Evolutionary conservation across 2,797 vertebrate genomes (phyloP), one percentile per base, ranked within the genome.

Genomic region (Enteromius argenteus): DNA sequence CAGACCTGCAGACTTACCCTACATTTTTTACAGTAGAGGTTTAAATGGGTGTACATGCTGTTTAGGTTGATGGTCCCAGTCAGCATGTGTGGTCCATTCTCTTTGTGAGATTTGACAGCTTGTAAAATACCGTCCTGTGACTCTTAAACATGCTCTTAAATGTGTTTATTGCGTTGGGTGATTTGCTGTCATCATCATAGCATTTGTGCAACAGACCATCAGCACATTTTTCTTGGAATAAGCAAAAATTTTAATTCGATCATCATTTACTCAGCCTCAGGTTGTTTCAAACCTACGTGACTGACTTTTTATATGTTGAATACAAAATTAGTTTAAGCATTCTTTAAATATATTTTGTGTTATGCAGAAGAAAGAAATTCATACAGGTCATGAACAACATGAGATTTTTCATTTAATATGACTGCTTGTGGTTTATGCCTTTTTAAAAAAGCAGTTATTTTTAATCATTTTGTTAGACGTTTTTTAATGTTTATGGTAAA

Each of bases 101-200:
- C 69, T 81, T 60, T 42, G 58, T 75, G 56, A 64, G 69, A 51
- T 64, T 75, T 74, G 42, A 64, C 80, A 51, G 80, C 72, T 76
- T 83, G 72, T 67, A 14, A 83, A 83, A 83, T 66, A 27, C 32
- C 13, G 13, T n/a, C 17, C 13, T 32, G 56, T 58, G 67, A 72
- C 68, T 35, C 13, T 27, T 80, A 30, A 66, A 58, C 44, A 56
- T 32, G 64, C 62, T 58, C 10, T 83, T 83, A 32, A 77, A 67
- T 69, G 64, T 77, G 19, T 56, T 56, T 56, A 77, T 35, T 58
- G 27, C 35, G 6, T 69, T 42, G 81, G 46, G 10, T 56, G 60
- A 62, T 83, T 68, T 58, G 62, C 72, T 83, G 62, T 53, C 73
- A 75, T 68, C 72, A 56, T 56, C 62, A 66, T 69, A 83, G 49